These are phyloP conservation scores for Perodicticus potto DNA, from an alignment of 2,797 vertebrate species.

Conservation along the genomic window DNA sequence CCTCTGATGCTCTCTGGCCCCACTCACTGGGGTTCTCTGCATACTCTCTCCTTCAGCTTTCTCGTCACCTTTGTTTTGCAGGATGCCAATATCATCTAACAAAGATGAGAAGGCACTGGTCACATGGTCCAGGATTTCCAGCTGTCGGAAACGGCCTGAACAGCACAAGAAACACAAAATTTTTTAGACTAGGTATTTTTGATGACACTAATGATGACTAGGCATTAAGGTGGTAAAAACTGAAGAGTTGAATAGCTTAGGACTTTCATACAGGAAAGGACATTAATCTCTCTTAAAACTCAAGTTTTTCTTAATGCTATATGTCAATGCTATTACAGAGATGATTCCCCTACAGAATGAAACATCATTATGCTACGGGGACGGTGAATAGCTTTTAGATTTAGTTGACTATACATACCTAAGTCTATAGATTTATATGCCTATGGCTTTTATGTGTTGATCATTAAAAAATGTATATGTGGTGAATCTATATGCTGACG, in stretches of 20 bases:
- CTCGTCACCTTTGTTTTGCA: constrained; percentile 30
- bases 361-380: not conserved
- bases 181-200: not conserved
- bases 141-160: constrained; percentile 91
- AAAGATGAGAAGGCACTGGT: constrained; percentile 90
- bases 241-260: not conserved
- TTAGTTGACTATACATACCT: not conserved
- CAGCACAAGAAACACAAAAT: constrained; percentile 60
- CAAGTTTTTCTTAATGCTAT: not conserved
- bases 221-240: not conserved
- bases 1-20: constrained; percentile 78
- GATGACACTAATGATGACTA: too few relatives aligned
- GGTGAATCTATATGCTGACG: not conserved
- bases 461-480: not conserved
- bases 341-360: not conserved
- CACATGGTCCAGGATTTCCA: constrained; percentile 91
- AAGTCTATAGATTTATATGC: not conserved
- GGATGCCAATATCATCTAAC: constrained; percentile 77
- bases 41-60: not conserved
- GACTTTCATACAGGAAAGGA: not conserved
- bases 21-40: not conserved
- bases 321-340: not conserved
- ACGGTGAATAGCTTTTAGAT: not conserved
- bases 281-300: constrained; percentile 23
- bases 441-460: not conserved